Evolutionary conservation across 2,113 vertebrate genomes (phyloP).

Genomic region (Alces alces): DNA sequence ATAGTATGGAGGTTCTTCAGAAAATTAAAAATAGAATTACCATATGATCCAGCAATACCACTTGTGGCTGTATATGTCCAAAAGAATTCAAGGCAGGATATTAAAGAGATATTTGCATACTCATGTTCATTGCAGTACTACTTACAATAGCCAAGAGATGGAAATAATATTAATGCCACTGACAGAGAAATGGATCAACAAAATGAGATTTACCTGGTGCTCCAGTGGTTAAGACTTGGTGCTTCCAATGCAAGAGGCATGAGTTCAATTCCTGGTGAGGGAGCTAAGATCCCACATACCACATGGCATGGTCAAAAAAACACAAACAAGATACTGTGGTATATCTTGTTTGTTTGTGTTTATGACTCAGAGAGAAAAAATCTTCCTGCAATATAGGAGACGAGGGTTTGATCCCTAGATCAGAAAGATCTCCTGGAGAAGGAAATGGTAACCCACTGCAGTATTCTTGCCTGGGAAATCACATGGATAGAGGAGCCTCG

Average conservation of each 20-base stretch:
- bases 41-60: neutral
- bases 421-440: neutral
- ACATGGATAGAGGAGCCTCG: neutral
- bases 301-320: neutral
- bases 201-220: neutral
- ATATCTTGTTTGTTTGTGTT: neutral
- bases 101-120: neutral
- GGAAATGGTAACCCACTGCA: neutral
- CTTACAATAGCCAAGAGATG: neutral
- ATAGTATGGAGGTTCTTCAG: neutral
- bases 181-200: neutral
- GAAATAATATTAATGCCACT: neutral
- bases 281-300: neutral
- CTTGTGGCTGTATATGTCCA: neutral
- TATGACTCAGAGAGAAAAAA: neutral
- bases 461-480: neutral
- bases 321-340: neutral
- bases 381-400: neutral
- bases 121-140: neutral
- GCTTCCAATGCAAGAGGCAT: neutral
- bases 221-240: neutral
- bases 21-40: neutral
- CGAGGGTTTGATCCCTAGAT: neutral
- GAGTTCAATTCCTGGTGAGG: neutral
- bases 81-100: neutral